These are phyloP conservation scores for Trachymyrmex cornetzi DNA, from an alignment of 1,140 invertebrate species.

Conservation along the genomic window DNA sequence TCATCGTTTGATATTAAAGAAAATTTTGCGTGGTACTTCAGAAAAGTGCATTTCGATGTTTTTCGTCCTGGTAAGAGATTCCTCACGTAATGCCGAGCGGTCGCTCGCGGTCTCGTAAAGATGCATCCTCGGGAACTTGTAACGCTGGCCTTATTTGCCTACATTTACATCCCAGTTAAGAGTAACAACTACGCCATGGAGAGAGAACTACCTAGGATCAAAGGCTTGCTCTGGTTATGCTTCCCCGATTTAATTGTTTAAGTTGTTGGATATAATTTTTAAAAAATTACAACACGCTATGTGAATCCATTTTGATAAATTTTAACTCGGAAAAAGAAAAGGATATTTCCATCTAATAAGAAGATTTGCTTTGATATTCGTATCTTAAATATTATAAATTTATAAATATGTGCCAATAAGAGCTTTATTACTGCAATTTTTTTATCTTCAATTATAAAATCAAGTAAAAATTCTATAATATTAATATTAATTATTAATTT, in stretches of 20 bases:
- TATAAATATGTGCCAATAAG: neutral
- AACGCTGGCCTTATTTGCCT: constrained; percentile 52
- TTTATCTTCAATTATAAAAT: neutral
- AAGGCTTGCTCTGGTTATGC: constrained; percentile 35
- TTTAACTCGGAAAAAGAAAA: neutral
- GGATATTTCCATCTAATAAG: neutral
- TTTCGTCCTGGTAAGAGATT: constrained; percentile 35
- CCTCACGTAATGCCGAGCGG: neutral
- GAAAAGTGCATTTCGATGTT: constrained; percentile 70
- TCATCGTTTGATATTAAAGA: constrained; percentile 44
- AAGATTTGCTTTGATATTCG: neutral
- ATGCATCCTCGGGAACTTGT: constrained; percentile 36
- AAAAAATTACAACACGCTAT: constrained; percentile 6
- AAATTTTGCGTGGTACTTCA: constrained; percentile 52
- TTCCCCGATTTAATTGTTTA: constrained; percentile 10
- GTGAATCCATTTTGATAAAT: neutral
- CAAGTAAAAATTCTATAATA: neutral
- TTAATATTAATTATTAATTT: constrained; percentile 5
- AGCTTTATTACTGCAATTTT: neutral
- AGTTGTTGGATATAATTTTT: constrained; percentile 27
- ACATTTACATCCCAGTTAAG: constrained; percentile 56
- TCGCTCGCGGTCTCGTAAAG: constrained; percentile 38
- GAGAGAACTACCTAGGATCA: constrained; percentile 29
- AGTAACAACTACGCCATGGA: constrained; percentile 31
- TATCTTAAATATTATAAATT: neutral